These are phyloP conservation scores for Helicoverpa assulta DNA, from an alignment of 2,888 invertebrate species.

Conservation along the genomic window DNA sequence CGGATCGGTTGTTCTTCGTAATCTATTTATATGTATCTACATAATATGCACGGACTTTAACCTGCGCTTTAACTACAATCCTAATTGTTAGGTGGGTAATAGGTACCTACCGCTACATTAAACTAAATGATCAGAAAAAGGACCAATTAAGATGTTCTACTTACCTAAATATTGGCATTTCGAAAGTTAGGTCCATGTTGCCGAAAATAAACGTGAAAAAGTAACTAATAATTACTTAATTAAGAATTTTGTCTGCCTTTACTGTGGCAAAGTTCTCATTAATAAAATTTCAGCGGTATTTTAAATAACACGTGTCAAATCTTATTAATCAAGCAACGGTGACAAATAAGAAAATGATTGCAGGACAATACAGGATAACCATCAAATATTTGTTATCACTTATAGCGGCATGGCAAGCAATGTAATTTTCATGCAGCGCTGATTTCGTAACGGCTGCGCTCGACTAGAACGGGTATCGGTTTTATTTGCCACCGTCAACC, in stretches of 20 bases:
- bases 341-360: conserved; percentile 18
- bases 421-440: conserved; percentile 87
- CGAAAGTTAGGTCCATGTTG: too few species aligned
- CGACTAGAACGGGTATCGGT: conserved; percentile 88
- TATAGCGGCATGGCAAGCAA: conserved; percentile 64
- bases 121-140: conserved; percentile 6
- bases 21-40: conserved; percentile 89
- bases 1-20: conserved; percentile 90
- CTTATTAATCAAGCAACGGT: conserved; percentile 8
- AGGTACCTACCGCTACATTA: background rate
- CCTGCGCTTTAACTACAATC: conserved; percentile 74
- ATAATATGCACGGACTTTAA: conserved; percentile 86
- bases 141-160: background rate
- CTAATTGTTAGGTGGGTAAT: conserved; percentile 37
- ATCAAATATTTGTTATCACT: conserved; percentile 58
- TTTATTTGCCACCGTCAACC: conserved; percentile 80
- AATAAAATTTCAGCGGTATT: too few species aligned
- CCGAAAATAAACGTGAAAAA: too few species aligned
- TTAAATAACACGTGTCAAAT: conserved; percentile 27
- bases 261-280: too few species aligned
- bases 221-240: too few species aligned
- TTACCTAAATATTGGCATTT: too few species aligned
- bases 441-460: conserved; percentile 90
- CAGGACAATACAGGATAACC: conserved; percentile 40
- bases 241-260: too few species aligned